Evolutionary conservation across 2,113 vertebrate genomes (phyloP).

Genomic region (Brachypodius melanocephalos): DNA sequence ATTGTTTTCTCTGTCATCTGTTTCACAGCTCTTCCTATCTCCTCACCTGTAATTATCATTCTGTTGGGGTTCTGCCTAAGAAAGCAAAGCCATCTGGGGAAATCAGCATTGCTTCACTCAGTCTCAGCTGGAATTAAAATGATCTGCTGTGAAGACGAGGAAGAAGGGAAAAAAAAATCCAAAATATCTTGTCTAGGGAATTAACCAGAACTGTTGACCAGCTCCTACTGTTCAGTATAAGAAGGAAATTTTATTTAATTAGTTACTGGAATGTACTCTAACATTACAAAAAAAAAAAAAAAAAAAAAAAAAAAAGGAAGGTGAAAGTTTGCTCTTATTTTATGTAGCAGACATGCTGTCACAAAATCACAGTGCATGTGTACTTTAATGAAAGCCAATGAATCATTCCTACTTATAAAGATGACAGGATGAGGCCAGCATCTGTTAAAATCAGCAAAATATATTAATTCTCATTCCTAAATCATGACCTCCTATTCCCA

Average conservation of each 20-base stretch:
- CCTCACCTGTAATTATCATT: slow-evolving; percentile 49
- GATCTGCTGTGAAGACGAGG: background rate
- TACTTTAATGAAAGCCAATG: background rate
- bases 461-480: slow-evolving; percentile 4
- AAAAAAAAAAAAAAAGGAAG: background rate
- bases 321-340: background rate
- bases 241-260: background rate
- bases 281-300: background rate
- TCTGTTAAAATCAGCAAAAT: background rate
- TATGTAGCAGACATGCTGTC: background rate
- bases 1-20: background rate
- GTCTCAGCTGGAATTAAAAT: slow-evolving; percentile 51
- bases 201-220: slow-evolving; percentile 18
- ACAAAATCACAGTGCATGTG: background rate
- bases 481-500: background rate
- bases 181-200: background rate
- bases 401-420: background rate
- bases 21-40: background rate
- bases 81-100: slow-evolving; percentile 56
- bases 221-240: background rate
- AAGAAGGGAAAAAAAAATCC: background rate
- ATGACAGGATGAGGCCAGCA: background rate
- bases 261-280: background rate
- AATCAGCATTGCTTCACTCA: slow-evolving; percentile 30
- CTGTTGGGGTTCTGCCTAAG: background rate